Percentiles rank a stretch among this genome's conserved stretches.
These are phyloP conservation scores for Sepiola atlantica DNA, from an alignment of 2,888 invertebrate species.

Conservation along the genomic window DNA sequence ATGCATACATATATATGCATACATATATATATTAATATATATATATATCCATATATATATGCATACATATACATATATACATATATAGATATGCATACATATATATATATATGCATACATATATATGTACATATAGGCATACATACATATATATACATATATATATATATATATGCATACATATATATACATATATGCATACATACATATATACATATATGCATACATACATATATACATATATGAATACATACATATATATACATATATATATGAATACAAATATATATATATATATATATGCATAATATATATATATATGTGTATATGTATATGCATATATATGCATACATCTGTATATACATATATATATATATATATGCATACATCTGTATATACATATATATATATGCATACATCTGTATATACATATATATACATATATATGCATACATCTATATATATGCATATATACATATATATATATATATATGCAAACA, in stretches of 20 bases:
- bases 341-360: no score
- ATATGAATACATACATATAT: background rate
- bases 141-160: background rate
- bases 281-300: background rate
- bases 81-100: background rate
- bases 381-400: no score
- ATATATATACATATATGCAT: background rate
- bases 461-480: background rate
- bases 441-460: no score
- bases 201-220: background rate
- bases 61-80: background rate
- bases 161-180: background rate
- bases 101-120: background rate
- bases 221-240: background rate
- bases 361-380: background rate
- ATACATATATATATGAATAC: background rate
- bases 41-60: background rate
- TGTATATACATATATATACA: background rate
- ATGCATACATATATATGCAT: background rate
- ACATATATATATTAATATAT: background rate
- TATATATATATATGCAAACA: background rate
- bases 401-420: no score
- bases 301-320: background rate
- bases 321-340: no score
- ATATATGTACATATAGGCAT: background rate